Conservation (phyloP, 2,113 vertebrate genomes). For the Pogona vitticeps region DNA sequence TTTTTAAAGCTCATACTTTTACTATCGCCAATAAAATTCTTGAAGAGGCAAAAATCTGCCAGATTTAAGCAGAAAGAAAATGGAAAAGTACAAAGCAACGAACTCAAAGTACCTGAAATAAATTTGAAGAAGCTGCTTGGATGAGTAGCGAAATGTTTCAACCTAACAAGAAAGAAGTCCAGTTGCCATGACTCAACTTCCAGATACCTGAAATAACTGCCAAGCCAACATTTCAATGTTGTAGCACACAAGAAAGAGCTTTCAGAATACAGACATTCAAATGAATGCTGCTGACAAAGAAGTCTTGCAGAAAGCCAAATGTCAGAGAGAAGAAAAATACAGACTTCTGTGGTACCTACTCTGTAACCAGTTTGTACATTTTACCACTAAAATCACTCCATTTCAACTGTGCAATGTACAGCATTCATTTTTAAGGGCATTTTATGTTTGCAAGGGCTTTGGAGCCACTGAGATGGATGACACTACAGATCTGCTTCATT, state of each 20-base stretch:
- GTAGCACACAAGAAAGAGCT: background rate
- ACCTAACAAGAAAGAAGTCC: too few relatives aligned
- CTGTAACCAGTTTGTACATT: background rate
- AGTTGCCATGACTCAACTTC: too few relatives aligned
- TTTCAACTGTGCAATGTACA: background rate
- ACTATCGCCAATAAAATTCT: background rate
- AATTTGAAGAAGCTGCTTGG: too few relatives aligned
- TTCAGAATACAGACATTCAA: too few relatives aligned
- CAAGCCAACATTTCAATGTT: background rate
- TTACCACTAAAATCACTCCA: background rate
- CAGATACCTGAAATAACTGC: background rate
- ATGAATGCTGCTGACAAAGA: background rate
- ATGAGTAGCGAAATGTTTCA: too few relatives aligned
- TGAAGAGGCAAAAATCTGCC: background rate
- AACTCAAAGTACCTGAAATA: background rate
- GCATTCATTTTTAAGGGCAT: background rate
- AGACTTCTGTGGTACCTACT: background rate
- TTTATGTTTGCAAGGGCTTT: background rate
- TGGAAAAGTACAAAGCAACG: background rate
- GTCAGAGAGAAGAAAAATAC: too few relatives aligned
- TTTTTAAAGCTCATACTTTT: background rate
- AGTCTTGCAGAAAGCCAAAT: background rate
- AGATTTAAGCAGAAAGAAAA: background rate
- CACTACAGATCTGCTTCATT: background rate
- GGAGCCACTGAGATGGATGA: slow-evolving; percentile 8